These are phyloP conservation scores for Gambusia affinis DNA, from an alignment of 2,113 vertebrate genomes.

Conservation along the genomic window DNA sequence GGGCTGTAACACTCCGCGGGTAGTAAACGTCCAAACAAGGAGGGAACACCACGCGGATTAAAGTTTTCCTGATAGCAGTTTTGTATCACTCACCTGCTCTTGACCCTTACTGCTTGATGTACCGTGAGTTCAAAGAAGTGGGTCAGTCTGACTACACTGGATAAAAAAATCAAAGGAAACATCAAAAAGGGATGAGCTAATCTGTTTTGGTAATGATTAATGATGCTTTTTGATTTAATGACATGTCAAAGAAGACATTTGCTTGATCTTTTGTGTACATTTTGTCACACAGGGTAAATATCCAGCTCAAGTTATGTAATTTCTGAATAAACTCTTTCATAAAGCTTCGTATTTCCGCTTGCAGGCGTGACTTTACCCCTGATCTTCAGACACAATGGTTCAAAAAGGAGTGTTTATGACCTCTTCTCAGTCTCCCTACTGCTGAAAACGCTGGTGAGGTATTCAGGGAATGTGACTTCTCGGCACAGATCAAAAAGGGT, in stretches of 20 bases:
- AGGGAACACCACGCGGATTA: conserved; percentile 15
- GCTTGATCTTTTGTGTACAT: conserved; percentile 13
- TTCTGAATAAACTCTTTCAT: background rate
- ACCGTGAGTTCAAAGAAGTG: conserved; percentile 23
- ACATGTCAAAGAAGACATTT: conserved; percentile 1
- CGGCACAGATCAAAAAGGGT: conserved; percentile 74
- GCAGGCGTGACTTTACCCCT: conserved; percentile 13
- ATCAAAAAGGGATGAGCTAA: conserved; percentile 44
- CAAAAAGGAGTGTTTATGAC: conserved; percentile 40
- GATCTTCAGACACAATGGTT: conserved; percentile 9
- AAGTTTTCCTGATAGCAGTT: conserved; percentile 50
- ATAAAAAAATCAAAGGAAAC: conserved; percentile 10
- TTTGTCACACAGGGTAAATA: conserved; percentile 4
- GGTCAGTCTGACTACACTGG: conserved; percentile 48
- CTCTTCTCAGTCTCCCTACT: conserved; percentile 54
- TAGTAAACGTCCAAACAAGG: conserved; percentile 40
- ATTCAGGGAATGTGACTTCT: conserved; percentile 79
- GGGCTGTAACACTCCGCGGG: conserved; percentile 23
- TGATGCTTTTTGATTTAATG: conserved; percentile 4
- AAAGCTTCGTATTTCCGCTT: conserved; percentile 10
- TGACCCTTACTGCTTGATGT: conserved; percentile 46
- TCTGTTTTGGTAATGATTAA: conserved; percentile 52
- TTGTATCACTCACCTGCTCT: conserved; percentile 18
- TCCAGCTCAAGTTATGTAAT: background rate
- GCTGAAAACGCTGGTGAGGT: conserved; percentile 68